Base-by-base conservation (phyloP, 1,140 invertebrate genomes). In the Cataglyphis hispanica region DNA sequence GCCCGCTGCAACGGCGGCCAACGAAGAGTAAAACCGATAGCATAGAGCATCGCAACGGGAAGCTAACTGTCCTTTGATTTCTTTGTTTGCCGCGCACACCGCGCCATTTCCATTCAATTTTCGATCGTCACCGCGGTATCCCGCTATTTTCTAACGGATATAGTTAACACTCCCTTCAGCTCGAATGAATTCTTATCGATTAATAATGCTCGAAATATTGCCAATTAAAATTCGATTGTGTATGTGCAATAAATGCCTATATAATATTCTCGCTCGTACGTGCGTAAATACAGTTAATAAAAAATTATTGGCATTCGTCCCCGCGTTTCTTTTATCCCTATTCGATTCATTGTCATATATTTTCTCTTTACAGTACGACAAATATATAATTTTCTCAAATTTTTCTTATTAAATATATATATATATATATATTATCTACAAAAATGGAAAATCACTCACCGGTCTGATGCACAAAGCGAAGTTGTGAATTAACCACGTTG, bases 61-160 rank as follows among this genome's bases (percentile, higher is more conserved):
- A 75, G 50, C 86, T 81, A 89, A 89, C 86, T 88, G 78, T 69
- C 87, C 84, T 88, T 87, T 86, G 56, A 89, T 88, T 70, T 75
- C 83, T 88, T 88, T 88, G 87, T 88, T 74, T 70, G 31, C 56
- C 37, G 46, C 27, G 46, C 63, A 34, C 37, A 7, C 61, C 40
- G n/a, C 34, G 64, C 22, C 63, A 27, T 76, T 81, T 61, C 53
- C 40, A 83, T 72, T 72, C 78, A 83, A 72, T 83, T 43, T n/a
- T 19, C 11, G 37, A 74, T 72, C 53, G 67, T 83, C 67, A 27
- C 50, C 78, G 25, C 37, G 37, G 31, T 43, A 60, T n/a, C 53
- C 53, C 19, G 19, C 37, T 46, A 60, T 60, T 72, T 58, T 70
- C 25, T 34, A 69, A 66, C 46, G 34, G 2, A 27, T 11, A 31